A percentile compares a stretch with the other conserved stretches of the same genome.
These are phyloP conservation scores for Eilema griseolum DNA, from an alignment of 2,888 invertebrate species.

Conservation along the genomic window DNA sequence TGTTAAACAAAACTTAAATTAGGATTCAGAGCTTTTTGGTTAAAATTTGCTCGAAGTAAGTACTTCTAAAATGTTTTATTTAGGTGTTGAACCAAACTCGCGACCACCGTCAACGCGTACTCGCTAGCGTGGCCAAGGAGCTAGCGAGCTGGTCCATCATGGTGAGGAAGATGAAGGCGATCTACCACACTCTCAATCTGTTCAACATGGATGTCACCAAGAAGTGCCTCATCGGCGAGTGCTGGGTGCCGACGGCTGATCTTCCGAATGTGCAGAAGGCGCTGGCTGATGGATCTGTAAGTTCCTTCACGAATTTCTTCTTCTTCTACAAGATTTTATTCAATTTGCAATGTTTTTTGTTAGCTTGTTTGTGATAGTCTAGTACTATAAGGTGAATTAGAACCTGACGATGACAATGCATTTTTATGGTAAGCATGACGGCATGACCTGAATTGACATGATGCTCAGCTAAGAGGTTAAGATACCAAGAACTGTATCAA, in stretches of 20 bases:
- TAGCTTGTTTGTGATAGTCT: neutral
- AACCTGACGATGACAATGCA: no score
- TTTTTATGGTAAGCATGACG: no score
- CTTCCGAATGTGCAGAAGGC: conserved; percentile 92
- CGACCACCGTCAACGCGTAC: conserved; percentile 95
- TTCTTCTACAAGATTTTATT: neutral
- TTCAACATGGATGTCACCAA: conserved; percentile 96
- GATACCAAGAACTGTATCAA: no score
- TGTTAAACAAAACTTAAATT: no score
- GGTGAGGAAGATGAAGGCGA: conserved; percentile 97
- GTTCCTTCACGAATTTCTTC: conserved; percentile 55
- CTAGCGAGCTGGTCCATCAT: conserved; percentile 96
- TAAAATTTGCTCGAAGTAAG: no score
- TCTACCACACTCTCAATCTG: conserved; percentile 95
- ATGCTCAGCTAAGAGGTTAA: no score
- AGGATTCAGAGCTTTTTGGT: no score
- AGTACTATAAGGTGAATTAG: no score
- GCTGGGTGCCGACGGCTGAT: conserved; percentile 93
- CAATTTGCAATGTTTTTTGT: neutral
- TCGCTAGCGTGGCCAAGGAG: conserved; percentile 95
- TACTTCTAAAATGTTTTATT: neutral
- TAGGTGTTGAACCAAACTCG: conserved; percentile 96
- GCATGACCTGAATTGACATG: no score
- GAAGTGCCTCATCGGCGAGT: conserved; percentile 95
- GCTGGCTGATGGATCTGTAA: conserved; percentile 92